Evolutionary conservation across 1,140 invertebrate genomes (phyloP).

Genomic region (Rhopalosiphum maidis): DNA sequence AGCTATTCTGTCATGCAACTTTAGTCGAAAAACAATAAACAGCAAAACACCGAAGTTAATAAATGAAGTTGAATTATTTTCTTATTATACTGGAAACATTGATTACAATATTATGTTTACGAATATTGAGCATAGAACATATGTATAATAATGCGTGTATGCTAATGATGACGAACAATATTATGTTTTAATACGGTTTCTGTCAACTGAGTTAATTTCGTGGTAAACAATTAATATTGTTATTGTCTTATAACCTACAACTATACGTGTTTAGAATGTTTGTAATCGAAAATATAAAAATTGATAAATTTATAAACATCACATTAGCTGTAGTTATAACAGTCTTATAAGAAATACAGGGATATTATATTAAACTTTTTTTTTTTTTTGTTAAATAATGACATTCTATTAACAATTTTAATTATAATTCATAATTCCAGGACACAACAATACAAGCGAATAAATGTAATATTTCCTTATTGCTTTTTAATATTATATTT

Average conservation of each 20-base stretch:
- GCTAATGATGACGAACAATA: not conserved
- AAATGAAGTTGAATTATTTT: not conserved
- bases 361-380: not conserved
- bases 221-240: not conserved
- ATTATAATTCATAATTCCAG: not conserved
- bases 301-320: not conserved
- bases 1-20: not conserved
- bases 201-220: not conserved
- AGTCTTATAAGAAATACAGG: not conserved
- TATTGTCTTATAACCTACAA: not conserved
- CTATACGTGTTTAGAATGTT: not conserved
- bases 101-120: not conserved
- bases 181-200: not conserved
- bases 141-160: not conserved
- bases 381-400: not conserved
- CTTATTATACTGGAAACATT: not conserved
- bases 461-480: not conserved
- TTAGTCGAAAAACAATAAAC: not conserved
- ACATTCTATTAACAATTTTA: no score
- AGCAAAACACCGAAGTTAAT: not conserved
- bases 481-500: not conserved
- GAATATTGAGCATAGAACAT: no score
- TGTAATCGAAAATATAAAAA: not conserved
- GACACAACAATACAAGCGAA: not conserved
- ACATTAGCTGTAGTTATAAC: not conserved